Percentiles rank a stretch among this genome's conserved stretches.
phyloP scores from a whole-genome alignment of 2,113 vertebrate genomes.

The Lota lota region DNA sequence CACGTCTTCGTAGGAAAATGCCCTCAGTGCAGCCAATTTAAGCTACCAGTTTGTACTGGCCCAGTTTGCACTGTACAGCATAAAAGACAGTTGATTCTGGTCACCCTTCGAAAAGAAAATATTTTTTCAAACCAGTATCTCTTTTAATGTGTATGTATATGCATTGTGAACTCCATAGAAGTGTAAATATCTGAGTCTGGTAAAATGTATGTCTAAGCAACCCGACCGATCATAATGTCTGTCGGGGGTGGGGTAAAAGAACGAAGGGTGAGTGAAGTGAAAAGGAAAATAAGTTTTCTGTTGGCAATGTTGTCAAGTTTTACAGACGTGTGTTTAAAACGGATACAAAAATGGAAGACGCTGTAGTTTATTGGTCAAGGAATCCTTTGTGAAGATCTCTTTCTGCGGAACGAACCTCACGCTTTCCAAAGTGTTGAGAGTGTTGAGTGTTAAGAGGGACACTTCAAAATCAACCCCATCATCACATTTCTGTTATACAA shows the following conservation, averaged over 20 bases:
- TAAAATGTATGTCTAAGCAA: conserved; percentile 15
- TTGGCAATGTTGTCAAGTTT: conserved; percentile 23
- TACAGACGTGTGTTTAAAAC: conserved; percentile 9
- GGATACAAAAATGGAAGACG: conserved; percentile 48
- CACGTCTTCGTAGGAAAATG: conserved; percentile 49
- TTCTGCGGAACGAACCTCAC: not conserved
- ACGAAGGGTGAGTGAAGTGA: conserved; percentile 44
- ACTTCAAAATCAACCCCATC: conserved; percentile 21
- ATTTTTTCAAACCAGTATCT: no score
- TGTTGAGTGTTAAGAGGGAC: conserved; percentile 21
- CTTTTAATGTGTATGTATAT: conserved; percentile 13
- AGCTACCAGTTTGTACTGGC: conserved; percentile 30
- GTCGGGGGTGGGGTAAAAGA: not conserved
- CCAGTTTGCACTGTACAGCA: not conserved
- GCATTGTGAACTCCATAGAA: conserved; percentile 1
- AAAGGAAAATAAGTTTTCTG: conserved; percentile 13
- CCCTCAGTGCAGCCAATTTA: conserved; percentile 49
- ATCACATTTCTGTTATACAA: conserved; percentile 51
- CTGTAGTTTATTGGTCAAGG: conserved; percentile 22
- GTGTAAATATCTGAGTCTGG: conserved; percentile 10
- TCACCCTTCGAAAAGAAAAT: not conserved
- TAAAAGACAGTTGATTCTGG: conserved; percentile 34
- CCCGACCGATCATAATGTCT: conserved; percentile 3
- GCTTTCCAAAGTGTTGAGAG: conserved; percentile 19
- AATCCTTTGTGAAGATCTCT: conserved; percentile 9